Base-by-base conservation (phyloP, 2,888 invertebrate species). In the Drosophila buzzatii region DNA sequence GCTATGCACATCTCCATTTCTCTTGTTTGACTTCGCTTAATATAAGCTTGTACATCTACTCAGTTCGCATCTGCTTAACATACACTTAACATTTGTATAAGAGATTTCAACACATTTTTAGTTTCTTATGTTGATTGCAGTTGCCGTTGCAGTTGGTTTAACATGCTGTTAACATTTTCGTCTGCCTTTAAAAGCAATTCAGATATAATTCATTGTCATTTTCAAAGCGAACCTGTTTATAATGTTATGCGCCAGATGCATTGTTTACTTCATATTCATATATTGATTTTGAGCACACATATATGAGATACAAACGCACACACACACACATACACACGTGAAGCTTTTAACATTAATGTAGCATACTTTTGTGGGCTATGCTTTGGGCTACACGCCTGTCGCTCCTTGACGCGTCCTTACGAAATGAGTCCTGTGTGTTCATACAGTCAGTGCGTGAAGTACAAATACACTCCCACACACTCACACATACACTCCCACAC, bases 331-430 rank as follows among this genome's bases (percentile, higher is more conserved):
- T n/a, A n/a, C n/a, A 37, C 37, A 56, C n/a, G 2, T 20, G 10
- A 10, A 16, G 60, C 39, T 41, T 44, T 56, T 80, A 53, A 62
- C 65, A 79, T 58, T 60, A 85, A 58, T 76, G 76, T 85, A 82
- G 78, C 84, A 85, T 85, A 84, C 70, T 69, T 84, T 80, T 73
- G 64, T n/a, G 85, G 65, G 63, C 62, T 58, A 64, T 57, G 76
- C 76, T 55, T 27, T 51, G 56, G 77, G 70, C 45, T 52, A 53
- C 57, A 60, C 49, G 59, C 49, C 55, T 41, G 35, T 39, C 45
- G 67, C 58, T 57, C 14, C 41, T 10, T 23, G 57, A 18, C 31
- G 27, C 18, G 9, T 39, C 33, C 20, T 55, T 20, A 44, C 47
- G 18, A 16, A 31, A 58, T 35, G 56, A 18, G 49, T 58, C 39